These are phyloP conservation scores for Eurytoma californica DNA, from an alignment of 2,888 invertebrate genomes.

Conservation along the genomic window DNA sequence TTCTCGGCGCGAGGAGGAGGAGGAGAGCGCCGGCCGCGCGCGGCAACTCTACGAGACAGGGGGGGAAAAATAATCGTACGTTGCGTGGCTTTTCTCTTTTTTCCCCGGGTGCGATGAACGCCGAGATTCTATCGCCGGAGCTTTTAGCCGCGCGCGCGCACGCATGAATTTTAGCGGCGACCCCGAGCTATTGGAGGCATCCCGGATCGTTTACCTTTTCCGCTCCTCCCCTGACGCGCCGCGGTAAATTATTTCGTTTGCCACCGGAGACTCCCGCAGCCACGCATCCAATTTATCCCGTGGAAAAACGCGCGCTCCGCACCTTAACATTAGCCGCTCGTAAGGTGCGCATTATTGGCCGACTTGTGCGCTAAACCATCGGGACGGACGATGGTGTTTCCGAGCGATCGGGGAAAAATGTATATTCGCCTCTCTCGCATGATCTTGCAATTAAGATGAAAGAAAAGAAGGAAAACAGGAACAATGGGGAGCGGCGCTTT, in stretches of 20 bases:
- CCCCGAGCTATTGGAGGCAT: neutral
- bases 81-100: constrained; percentile 11
- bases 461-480: no score
- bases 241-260: neutral
- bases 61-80: constrained; percentile 8
- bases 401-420: no score
- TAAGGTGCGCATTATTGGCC: no score
- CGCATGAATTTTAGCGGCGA: neutral
- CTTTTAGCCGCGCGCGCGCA: neutral
- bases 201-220: neutral
- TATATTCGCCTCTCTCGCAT: no score
- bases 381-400: no score
- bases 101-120: constrained; percentile 1
- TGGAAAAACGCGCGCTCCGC: no score
- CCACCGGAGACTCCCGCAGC: neutral
- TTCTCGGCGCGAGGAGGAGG: constrained; percentile 3
- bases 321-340: no score
- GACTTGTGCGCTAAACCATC: no score
- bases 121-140: constrained; percentile 8
- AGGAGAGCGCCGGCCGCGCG: neutral
- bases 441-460: no score
- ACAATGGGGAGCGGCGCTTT: no score
- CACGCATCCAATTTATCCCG: no score
- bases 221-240: neutral
- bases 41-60: neutral